phyloP scores from a whole-genome alignment of 1,140 invertebrate genomes.

The Hestina assimilis region DNA sequence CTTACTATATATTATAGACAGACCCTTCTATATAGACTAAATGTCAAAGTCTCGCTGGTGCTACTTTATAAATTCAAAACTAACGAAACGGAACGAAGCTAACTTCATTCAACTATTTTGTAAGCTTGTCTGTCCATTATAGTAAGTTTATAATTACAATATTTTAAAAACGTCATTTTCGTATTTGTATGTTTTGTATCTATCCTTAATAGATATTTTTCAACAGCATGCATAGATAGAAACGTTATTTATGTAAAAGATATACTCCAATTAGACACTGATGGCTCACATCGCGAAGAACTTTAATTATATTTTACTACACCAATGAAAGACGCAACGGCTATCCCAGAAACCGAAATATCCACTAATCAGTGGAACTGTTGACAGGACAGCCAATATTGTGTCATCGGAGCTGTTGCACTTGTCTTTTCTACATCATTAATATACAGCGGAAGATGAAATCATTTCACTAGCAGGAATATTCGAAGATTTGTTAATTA shows the following conservation, averaged over 20 bases:
- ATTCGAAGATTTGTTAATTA: neutral
- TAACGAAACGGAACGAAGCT: too few relatives aligned
- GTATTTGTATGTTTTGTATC: too few relatives aligned
- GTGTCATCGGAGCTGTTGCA: neutral
- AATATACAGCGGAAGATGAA: neutral
- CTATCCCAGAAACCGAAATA: neutral
- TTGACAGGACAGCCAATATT: neutral
- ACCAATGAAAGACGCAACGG: neutral
- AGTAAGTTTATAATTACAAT: too few relatives aligned
- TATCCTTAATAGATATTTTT: too few relatives aligned
- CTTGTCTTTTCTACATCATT: neutral
- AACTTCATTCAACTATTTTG: too few relatives aligned
- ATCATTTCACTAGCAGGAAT: too few relatives aligned
- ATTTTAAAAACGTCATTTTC: too few relatives aligned
- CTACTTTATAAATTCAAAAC: too few relatives aligned
- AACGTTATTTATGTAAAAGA: neutral
- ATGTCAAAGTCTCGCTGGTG: too few relatives aligned
- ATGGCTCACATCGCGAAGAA: neutral
- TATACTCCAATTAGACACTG: conserved; percentile 1
- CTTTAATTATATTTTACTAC: neutral
- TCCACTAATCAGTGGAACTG: neutral
- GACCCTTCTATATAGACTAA: too few relatives aligned
- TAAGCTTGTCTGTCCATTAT: too few relatives aligned
- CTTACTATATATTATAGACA: too few relatives aligned
- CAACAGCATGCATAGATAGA: neutral